Base-by-base conservation (phyloP, 2,888 invertebrate species). In the Colletes collaris region DNA sequence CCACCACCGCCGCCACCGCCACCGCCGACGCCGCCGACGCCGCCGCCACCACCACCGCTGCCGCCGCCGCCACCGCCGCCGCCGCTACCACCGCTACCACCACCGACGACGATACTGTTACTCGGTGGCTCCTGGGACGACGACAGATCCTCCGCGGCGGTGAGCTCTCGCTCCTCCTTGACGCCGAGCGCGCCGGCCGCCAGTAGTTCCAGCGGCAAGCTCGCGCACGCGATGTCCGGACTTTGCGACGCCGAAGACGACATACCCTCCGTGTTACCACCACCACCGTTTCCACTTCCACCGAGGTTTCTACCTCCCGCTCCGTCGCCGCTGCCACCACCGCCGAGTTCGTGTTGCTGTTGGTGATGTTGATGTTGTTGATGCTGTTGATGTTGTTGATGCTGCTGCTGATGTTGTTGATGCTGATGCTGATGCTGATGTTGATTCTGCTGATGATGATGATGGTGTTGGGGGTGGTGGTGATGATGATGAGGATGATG, bases 11-110 rank as follows among this genome's bases (percentile, higher is more conserved):
- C 84, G 80, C 94, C 94, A 94, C 94, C 89, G 92, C 89, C 93
- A 94, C 94, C 94, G 93, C 92, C 93, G 93, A 94, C 94, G 94
- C 93, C 89, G 92, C 93, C 93, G 91, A 93, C 67, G 19, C 86
- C 81, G 70, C 83, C 82, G 92, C 93, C 93, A 93, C 94, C 82
- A 70, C 85, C 81, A 76, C 88, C 93, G 69, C 86, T 75, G 77
- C 86, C 82, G 70, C 85, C 83, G 92, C 93, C 93, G 93, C 94
- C 81, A 70, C 89, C 84, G 76, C 89, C 86, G 80, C 94, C 94
- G 94, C 94, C 89, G 93, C 89, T 92, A 93, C 94, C 94, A 93
- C 92, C 93, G 93, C 94, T 94, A 94, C 93, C 89, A 92, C 93
- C 93, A 90, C 89, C 86, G 82, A 87, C 87, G 78, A 86, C 85